These are phyloP conservation scores for Dastarcus helophoroides DNA, from an alignment of 2,888 invertebrate species.

Conservation along the genomic window DNA sequence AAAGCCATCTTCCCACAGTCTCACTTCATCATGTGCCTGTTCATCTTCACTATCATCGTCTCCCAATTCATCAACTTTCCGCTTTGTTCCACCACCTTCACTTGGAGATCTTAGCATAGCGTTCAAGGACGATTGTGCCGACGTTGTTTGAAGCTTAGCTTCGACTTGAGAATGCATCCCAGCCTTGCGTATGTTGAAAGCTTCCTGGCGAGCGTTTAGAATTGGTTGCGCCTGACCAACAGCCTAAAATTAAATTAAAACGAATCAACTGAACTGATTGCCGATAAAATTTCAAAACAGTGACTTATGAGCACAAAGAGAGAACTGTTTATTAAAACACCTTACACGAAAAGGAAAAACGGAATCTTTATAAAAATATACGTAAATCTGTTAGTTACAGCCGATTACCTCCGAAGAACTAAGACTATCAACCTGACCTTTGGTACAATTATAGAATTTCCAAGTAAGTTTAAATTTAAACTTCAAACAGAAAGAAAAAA, in stretches of 20 bases:
- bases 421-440: no score
- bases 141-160: constrained; percentile 17
- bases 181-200: constrained; percentile 55
- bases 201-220: constrained; percentile 64
- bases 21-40: constrained; percentile 76
- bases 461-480: no score
- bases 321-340: no score
- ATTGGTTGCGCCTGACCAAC: constrained; percentile 47
- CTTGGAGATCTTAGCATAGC: constrained; percentile 41
- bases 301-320: no score
- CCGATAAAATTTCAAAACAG: no score
- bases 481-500: no score
- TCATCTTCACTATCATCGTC: constrained; percentile 52
- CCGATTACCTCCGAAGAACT: no score
- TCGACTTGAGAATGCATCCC: constrained; percentile 41
- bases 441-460: no score
- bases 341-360: no score
- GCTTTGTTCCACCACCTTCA: constrained; percentile 21
- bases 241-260: constrained; percentile 41
- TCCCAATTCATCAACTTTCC: constrained; percentile 43
- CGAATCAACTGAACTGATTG: no score
- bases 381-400: no score
- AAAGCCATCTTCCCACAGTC: constrained; percentile 93
- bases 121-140: constrained; percentile 31
- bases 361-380: no score